Percentiles rank a stretch among this genome's conserved stretches.
These are phyloP conservation scores for Leucophenga varia DNA, from an alignment of 1,140 invertebrate genomes.

Conservation along the genomic window DNA sequence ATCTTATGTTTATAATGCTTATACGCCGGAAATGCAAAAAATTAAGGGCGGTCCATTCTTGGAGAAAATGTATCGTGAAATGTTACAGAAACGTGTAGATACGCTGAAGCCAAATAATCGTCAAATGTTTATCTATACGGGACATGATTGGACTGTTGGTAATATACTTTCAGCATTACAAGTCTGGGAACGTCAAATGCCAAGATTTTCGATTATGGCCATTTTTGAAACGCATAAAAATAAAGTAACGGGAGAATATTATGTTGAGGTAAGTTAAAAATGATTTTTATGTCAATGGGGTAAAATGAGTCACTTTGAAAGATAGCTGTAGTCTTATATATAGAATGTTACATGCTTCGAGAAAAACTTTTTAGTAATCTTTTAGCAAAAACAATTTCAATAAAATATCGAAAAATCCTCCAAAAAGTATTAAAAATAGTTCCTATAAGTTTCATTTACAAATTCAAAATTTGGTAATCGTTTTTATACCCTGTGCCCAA, in stretches of 20 bases:
- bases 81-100: slow-evolving; percentile 59
- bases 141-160: slow-evolving; percentile 75
- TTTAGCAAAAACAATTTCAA: too few relatives aligned
- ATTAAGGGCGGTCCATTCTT: slow-evolving; percentile 65
- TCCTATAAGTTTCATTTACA: too few relatives aligned
- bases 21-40: slow-evolving; percentile 63
- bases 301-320: too few relatives aligned
- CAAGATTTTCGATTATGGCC: slow-evolving; percentile 69
- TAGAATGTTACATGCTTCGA: too few relatives aligned
- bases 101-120: slow-evolving; percentile 58
- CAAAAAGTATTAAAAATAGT: too few relatives aligned
- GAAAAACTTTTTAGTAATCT: too few relatives aligned
- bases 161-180: slow-evolving; percentile 69
- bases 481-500: too few relatives aligned
- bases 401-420: too few relatives aligned
- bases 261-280: slow-evolving; percentile 62
- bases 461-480: too few relatives aligned
- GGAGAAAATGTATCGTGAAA: slow-evolving; percentile 65
- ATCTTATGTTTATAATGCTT: slow-evolving; percentile 65
- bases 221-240: slow-evolving; percentile 72
- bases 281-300: too few relatives aligned
- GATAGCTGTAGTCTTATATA: too few relatives aligned
- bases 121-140: slow-evolving; percentile 69
- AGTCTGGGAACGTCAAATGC: slow-evolving; percentile 69
- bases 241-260: slow-evolving; percentile 51